These are phyloP conservation scores for Styela plicata DNA, from an alignment of 23 tunicate genomes.

Conservation along the genomic window DNA sequence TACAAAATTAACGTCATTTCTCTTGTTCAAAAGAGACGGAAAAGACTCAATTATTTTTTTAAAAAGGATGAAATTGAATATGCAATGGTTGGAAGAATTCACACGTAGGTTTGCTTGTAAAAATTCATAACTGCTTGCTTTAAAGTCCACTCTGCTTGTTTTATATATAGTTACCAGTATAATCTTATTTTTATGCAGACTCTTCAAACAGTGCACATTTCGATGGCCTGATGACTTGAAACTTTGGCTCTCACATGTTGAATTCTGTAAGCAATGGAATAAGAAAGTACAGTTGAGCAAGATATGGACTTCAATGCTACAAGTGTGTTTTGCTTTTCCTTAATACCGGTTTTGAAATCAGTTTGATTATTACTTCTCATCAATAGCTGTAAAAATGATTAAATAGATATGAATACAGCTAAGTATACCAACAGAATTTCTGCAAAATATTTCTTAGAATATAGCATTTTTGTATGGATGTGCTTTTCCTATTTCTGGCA, in stretches of 20 bases:
- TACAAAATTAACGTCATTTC: constrained; percentile 54
- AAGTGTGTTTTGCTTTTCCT: too few relatives aligned
- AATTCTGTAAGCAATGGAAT: constrained; percentile 78
- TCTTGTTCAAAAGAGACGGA: constrained; percentile 62
- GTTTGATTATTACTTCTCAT: too few relatives aligned
- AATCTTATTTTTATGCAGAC: constrained; percentile 20
- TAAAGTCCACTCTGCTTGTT: not conserved
- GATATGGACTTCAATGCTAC: constrained; percentile 47
- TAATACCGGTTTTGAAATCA: too few relatives aligned
- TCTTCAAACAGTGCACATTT: constrained; percentile 55
- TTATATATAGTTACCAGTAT: too few relatives aligned
- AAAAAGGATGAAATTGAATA: constrained; percentile 86
- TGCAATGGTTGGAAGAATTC: constrained; percentile 60
- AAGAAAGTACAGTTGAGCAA: constrained; percentile 79
- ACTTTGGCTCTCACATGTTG: constrained; percentile 72
- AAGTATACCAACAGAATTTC: too few relatives aligned
- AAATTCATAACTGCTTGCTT: not conserved
- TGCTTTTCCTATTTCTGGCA: too few relatives aligned
- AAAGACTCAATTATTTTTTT: constrained; percentile 48
- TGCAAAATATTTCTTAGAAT: too few relatives aligned
- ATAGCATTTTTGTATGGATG: too few relatives aligned
- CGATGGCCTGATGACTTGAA: constrained; percentile 80
- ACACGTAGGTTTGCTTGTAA: constrained; percentile 39
- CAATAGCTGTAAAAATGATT: too few relatives aligned
- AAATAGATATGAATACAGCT: too few relatives aligned